These are phyloP conservation scores for Cheilosia grossa DNA, from an alignment of 2,888 invertebrate species.

Conservation along the genomic window DNA sequence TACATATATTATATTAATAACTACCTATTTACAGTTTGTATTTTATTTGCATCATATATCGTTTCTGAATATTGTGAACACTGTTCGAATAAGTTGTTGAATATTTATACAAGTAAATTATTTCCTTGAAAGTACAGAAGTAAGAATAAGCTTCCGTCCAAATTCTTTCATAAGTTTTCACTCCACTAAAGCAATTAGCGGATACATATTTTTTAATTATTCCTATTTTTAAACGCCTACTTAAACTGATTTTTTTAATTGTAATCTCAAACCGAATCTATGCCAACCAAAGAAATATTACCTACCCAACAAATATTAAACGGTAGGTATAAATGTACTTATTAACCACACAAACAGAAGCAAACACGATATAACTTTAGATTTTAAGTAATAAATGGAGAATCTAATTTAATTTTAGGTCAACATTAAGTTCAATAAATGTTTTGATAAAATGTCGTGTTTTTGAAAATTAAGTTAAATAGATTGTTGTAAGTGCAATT, in stretches of 20 bases:
- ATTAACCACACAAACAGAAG: conserved; percentile 3
- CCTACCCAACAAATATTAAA: not conserved
- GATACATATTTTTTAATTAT: not conserved
- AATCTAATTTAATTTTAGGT: conserved; percentile 16
- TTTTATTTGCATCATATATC: too few relatives aligned
- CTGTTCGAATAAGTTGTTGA: conserved; percentile 3
- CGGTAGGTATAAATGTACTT: too few relatives aligned
- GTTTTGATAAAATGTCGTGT: conserved; percentile 20
- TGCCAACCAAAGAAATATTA: conserved; percentile 34
- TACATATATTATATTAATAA: too few relatives aligned
- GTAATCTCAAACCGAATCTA: conserved; percentile 1
- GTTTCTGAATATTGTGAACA: not conserved
- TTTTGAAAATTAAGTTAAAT: conserved; percentile 3
- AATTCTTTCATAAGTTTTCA: conserved; percentile 34
- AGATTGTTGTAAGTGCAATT: conserved; percentile 22
- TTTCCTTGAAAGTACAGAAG: conserved; percentile 41
- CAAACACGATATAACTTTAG: conserved; percentile 6
- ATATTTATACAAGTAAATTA: not conserved
- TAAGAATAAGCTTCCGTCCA: conserved; percentile 71
- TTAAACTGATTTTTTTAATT: not conserved
- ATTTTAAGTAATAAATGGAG: conserved; percentile 6
- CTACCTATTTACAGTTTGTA: too few relatives aligned
- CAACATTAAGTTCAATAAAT: conserved; percentile 37
- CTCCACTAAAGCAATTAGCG: not conserved
- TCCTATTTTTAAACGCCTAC: conserved; percentile 17